These are phyloP conservation scores for Chinchilla lanigera DNA, from an alignment of 2,113 vertebrate species.

Conservation along the genomic window DNA sequence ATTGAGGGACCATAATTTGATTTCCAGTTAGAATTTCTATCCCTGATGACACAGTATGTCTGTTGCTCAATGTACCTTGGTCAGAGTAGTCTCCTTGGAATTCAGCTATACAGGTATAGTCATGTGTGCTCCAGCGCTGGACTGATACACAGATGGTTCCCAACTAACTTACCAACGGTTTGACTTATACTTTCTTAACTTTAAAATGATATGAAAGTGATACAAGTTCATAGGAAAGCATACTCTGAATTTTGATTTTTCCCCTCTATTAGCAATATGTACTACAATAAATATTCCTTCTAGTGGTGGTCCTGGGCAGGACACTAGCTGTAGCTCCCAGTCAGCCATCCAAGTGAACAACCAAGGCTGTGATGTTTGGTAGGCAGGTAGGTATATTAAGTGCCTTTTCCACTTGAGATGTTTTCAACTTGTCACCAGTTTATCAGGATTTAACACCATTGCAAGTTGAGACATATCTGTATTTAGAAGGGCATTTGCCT, in stretches of 20 bases:
- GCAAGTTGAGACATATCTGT: neutral
- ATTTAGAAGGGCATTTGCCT: neutral
- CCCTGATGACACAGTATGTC: neutral
- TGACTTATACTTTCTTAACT: neutral
- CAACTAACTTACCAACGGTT: neutral
- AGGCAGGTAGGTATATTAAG: neutral
- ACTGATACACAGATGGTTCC: neutral
- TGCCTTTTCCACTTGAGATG: neutral
- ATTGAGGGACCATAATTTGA: neutral
- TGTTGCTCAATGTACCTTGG: neutral
- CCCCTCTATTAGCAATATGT: neutral
- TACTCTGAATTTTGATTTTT: constrained; percentile 22
- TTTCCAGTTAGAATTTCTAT: constrained; percentile 37
- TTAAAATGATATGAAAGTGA: neutral
- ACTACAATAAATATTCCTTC: neutral
- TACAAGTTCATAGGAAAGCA: neutral
- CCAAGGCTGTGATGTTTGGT: neutral
- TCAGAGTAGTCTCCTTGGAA: neutral
- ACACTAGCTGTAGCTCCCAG: neutral
- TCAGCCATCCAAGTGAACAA: neutral
- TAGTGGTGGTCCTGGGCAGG: neutral
- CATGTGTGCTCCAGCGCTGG: neutral
- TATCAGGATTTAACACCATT: neutral
- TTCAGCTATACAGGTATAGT: neutral
- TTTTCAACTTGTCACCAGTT: neutral